Evolutionary conservation across 2,888 invertebrate genomes (phyloP), one percentile per base, ranked within the genome.

Genomic region (Lepidocyrtinus sp.): DNA sequence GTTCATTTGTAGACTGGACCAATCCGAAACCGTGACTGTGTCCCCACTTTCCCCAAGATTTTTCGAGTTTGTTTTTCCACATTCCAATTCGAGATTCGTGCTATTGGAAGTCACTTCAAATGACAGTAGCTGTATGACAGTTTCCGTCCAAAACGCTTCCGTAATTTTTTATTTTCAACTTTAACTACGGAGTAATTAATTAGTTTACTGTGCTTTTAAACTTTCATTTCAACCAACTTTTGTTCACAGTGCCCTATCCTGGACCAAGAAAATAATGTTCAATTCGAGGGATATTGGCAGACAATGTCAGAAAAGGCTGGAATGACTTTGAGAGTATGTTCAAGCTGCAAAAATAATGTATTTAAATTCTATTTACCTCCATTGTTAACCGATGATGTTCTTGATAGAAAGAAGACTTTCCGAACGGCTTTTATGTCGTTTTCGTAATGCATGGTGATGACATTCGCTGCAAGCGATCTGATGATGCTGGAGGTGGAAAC

Each of bases 201-300:
- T n/a, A n/a, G n/a, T n/a, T n/a, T n/a, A n/a, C n/a, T n/a, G n/a
- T n/a, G n/a, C n/a, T n/a, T n/a, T n/a, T n/a, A n/a, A n/a, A n/a
- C n/a, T n/a, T n/a, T n/a, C n/a, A n/a, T n/a, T n/a, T n/a, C n/a
- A n/a, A n/a, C n/a, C 50, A 21, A 64, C 25, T 21, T 26, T 59
- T 46, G 55, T 76, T n/a, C 91, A 69, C 88, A 96, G 95, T 96
- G 96, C 88, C 96, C 96, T 9, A 94, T 96, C 0, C 93, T 93
- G 87, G 96, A 96, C 88, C 91, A 94, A 80, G 94, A 94, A 85
- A 90, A 92, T 75, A 94, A 94, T 86, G 92, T 95, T 9, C 90
- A 93, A 75, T 95, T 93, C 86, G 92, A 93, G 80, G 95, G 95
- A 0, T 92, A 91, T 83, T 93, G 92, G 88, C 92, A 95, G 87